Evolutionary conservation across 2,113 vertebrate genomes (phyloP), one percentile per base, ranked within the genome.

Genomic region (Ceyx melanurus): DNA sequence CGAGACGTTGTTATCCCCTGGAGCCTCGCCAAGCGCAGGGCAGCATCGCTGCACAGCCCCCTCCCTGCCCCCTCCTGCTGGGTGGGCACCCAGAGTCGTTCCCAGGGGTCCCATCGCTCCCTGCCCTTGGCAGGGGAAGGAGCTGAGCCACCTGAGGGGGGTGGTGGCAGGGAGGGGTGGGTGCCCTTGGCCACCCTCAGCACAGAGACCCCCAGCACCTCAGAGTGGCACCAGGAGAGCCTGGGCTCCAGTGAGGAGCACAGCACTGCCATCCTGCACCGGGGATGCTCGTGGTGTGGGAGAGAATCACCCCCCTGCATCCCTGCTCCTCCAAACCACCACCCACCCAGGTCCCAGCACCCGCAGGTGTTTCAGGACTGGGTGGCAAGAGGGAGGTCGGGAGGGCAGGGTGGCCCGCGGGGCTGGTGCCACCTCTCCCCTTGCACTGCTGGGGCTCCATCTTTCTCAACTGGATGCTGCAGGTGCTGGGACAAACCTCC

Each of bases 211-310:
- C 2, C 3, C 46, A 14, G 53, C 56, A 6, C 23, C 43, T 29
- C 1, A 9, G 26, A 3, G 0, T 3, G 21, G 2, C 3, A 0
- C 21, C 37, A 2, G 62, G 33, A 43, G 42, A 37, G 40, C 35
- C 13, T 7, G 3, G 2, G 70, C 68, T 15, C 6, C 45, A 1
- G 64, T 13, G 4, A 33, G 67, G 40, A 46, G 18, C 17, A 46
- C 46, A 46, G 6, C 46, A 20, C 46, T 42, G 0, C 19, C 23
- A 11, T 2, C 29, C 42, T 1, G n/a, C 22, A 0, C 25, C 1
- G 42, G 33, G 43, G 11, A 3, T 60, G 26, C 61, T 15, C 15
- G 0, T 1, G 22, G 42, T 37, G 78, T 5, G n/a, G 48, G 1
- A 21, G 31, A 45, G 62, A 17, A 48, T 14, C 9, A 0, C 33